These are phyloP conservation scores for Urechis unicinctus DNA, from an alignment of 2,888 invertebrate species.

Conservation along the genomic window DNA sequence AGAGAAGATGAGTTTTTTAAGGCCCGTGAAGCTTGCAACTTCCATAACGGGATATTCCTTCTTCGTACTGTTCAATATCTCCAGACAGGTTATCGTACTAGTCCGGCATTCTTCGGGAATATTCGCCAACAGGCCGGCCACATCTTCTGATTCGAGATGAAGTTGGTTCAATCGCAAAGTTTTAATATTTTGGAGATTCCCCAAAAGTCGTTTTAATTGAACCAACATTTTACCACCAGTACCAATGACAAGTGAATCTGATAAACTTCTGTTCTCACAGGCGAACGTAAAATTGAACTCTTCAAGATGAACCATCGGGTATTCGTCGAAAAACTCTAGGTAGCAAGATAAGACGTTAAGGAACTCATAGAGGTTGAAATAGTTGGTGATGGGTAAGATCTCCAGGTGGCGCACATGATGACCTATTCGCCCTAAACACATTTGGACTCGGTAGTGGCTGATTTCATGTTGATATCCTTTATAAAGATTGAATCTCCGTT, in stretches of 20 bases:
- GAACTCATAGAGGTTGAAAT: constrained; percentile 76
- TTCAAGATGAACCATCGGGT: constrained; percentile 33
- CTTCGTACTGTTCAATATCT: constrained; percentile 70
- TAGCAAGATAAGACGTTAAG: constrained; percentile 75
- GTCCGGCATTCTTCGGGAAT: constrained; percentile 58
- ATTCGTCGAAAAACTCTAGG: constrained; percentile 54
- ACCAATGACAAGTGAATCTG: constrained; percentile 59
- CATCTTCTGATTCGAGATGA: constrained; percentile 62
- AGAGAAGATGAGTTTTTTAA: constrained; percentile 57
- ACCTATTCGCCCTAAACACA: constrained; percentile 66
- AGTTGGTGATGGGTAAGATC: constrained; percentile 69
- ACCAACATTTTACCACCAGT: constrained; percentile 61
- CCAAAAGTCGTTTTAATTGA: constrained; percentile 55
- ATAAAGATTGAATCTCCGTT: constrained; percentile 71
- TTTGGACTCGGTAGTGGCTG: constrained; percentile 68
- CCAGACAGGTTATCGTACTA: too few relatives aligned
- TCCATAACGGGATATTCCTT: constrained; percentile 66
- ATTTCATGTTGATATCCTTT: constrained; percentile 72
- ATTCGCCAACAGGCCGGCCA: constrained; percentile 66
- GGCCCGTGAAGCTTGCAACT: constrained; percentile 68
- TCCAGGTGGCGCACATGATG: constrained; percentile 62
- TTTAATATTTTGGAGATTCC: constrained; percentile 61
- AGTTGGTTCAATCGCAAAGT: constrained; percentile 67
- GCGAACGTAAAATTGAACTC: constrained; percentile 65
- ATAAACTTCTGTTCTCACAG: constrained; percentile 46